Evolutionary conservation across 2,888 invertebrate species (phyloP).

Genomic region (Phrixothrix hirtus): DNA sequence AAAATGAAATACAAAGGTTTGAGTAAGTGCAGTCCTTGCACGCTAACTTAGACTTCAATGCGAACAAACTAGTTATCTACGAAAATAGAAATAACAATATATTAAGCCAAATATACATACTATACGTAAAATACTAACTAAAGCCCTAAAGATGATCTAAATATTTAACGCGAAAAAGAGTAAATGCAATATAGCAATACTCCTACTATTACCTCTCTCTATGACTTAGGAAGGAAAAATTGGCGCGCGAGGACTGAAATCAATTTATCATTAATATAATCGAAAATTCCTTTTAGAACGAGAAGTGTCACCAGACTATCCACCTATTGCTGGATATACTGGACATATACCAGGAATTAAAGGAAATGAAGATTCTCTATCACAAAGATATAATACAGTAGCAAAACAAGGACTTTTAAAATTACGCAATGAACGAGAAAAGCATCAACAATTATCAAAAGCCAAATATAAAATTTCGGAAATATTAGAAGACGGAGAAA

Average conservation of each 20-base stretch:
- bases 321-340: conserved; percentile 74
- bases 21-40: background rate
- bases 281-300: conserved; percentile 62
- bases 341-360: conserved; percentile 72
- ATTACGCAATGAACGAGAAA: conserved; percentile 62
- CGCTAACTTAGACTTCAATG: too few species aligned
- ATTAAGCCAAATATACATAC: too few species aligned
- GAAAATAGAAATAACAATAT: too few species aligned
- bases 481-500: conserved; percentile 34
- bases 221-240: too few species aligned
- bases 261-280: too few species aligned
- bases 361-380: conserved; percentile 69
- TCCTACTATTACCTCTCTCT: too few species aligned
- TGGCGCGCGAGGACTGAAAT: too few species aligned
- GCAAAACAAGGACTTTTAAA: conserved; percentile 67
- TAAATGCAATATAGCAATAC: too few species aligned
- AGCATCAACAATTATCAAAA: conserved; percentile 44
- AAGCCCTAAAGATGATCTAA: too few species aligned
- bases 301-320: conserved; percentile 66
- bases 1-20: conserved; percentile 62
- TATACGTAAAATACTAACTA: too few species aligned
- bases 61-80: too few species aligned
- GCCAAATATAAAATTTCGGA: conserved; percentile 37
- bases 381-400: conserved; percentile 69
- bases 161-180: too few species aligned